Evolutionary conservation across 2,113 vertebrate genomes (phyloP), one percentile per base, ranked within the genome.

Genomic region (Phodopus roborovskii): DNA sequence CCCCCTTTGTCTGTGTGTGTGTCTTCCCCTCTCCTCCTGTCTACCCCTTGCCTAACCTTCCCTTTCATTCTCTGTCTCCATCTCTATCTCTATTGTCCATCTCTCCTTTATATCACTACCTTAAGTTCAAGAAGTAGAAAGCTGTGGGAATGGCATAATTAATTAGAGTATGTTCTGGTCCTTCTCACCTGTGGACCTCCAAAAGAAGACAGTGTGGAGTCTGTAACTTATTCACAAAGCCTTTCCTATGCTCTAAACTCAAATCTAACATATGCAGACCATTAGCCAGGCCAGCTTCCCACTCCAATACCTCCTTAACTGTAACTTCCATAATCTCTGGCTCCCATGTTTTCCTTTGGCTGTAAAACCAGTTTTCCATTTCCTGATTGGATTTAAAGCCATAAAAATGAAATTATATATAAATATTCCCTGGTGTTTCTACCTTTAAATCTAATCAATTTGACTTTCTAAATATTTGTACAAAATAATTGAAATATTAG

Each of bases 381-480:
- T 62, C 42, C 7, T 42, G 81, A 19, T 42, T 45, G 26, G 15
- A 84, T 84, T 64, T 64, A 28, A 84, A 42, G 13, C 26, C 58
- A 64, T 45, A n/a, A 64, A 4, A n/a, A 62, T 42, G 7, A 64
- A 45, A 45, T 45, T 84, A 8, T 64, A 8, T 84, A 39, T 62
- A 83, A 62, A 83, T 83, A 60, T 68, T 39, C 12, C 22, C 13
- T 17, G 22, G 3, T 26, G 13, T 60, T 58, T 58, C 56, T 81
- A 58, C 33, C 12, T 82, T 82, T 39, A 60, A 82, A 64, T 19
- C 26, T 30, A 64, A 64, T 64, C 22, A 82, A 39, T 60, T 39
- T 82, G 12, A 60, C 15, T 39, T n/a, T 79, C 7, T 30, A 84
- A 84, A 64, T 77, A 89, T 96, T 89, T 81, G 33, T 88, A 58